Evolutionary conservation across 2,888 invertebrate genomes (phyloP).

Genomic region (Empis livida): DNA sequence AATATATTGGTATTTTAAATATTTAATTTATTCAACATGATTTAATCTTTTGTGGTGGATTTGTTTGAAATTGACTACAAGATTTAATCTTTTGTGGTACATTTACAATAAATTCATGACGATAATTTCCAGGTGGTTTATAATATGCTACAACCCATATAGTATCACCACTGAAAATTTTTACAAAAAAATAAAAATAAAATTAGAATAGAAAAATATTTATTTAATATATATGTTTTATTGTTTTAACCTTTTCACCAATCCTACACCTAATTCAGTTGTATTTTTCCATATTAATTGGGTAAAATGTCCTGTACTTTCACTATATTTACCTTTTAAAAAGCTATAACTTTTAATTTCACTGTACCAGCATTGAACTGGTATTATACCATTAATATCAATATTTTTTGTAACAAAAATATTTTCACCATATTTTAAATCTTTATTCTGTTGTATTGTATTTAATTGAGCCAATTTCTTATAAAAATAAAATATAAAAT

Average conservation of each 20-base stretch:
- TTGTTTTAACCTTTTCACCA: conserved; percentile 35
- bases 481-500: not conserved
- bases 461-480: conserved; percentile 29
- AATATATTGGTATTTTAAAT: too few relatives aligned
- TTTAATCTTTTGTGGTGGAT: too few relatives aligned
- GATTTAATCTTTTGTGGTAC: conserved; percentile 37
- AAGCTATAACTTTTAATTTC: conserved; percentile 57
- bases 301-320: conserved; percentile 67
- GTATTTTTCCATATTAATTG: conserved; percentile 70
- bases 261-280: conserved; percentile 58
- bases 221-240: not conserved
- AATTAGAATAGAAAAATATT: not conserved
- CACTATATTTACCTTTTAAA: conserved; percentile 44
- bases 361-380: conserved; percentile 69
- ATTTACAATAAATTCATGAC: conserved; percentile 61
- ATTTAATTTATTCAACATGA: too few relatives aligned
- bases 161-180: conserved; percentile 51
- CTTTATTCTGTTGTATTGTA: conserved; percentile 57
- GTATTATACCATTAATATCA: conserved; percentile 49
- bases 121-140: conserved; percentile 77
- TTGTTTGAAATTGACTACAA: too few relatives aligned
- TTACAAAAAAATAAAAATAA: too few relatives aligned
- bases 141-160: conserved; percentile 73
- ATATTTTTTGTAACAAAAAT: conserved; percentile 66
- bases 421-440: conserved; percentile 72